Evolutionary conservation across 2,113 vertebrate species (phyloP), one percentile per base, ranked within the genome.

Genomic region (Nerophis lumbriciformis): DNA sequence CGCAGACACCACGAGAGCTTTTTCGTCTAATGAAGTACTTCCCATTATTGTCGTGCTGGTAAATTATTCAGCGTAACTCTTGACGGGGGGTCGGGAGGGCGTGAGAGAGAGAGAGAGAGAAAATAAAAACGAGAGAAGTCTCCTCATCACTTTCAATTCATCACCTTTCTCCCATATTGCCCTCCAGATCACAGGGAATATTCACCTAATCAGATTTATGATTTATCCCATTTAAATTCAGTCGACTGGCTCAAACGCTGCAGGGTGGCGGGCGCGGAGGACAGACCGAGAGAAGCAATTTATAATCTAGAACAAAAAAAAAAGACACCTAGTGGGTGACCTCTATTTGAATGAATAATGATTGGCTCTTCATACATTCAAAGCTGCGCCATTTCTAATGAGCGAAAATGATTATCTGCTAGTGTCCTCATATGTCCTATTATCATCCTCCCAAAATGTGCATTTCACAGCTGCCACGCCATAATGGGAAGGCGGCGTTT

Each of bases 201-300:
- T 83, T 85, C 79, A 73, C 76, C 73, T 87, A 88, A 90, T 89
- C 85, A 88, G 78, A 86, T 89, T 84, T 88, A 87, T 90, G 80
- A 90, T 89, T 88, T 88, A 87, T 82, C 77, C 85, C 76, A 90
- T 90, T 90, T 89, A 89, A 88, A 90, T 91, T 87, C 83, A 81
- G 83, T 81, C 75, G 77, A 76, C 82, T 88, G 85, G 75, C 75
- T 82, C 74, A 82, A 78, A 83, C 64, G 63, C 73, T 65, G 62
- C 77, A 74, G 80, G 73, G 72, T n/a, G 69, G 76, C 53, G 79
- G 81, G 75, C 21, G 53, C 48, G 64, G 63, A 7, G 74, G 39
- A 69, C 35, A 19, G 73, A 74, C 52, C 39, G 65, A 66, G 55
- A 59, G 45, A 70, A 71, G 78, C 72, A 80, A 85, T 87, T 83